Base-by-base conservation (phyloP, 2,113 vertebrate genomes). In the Cranoglanis bouderius region DNA sequence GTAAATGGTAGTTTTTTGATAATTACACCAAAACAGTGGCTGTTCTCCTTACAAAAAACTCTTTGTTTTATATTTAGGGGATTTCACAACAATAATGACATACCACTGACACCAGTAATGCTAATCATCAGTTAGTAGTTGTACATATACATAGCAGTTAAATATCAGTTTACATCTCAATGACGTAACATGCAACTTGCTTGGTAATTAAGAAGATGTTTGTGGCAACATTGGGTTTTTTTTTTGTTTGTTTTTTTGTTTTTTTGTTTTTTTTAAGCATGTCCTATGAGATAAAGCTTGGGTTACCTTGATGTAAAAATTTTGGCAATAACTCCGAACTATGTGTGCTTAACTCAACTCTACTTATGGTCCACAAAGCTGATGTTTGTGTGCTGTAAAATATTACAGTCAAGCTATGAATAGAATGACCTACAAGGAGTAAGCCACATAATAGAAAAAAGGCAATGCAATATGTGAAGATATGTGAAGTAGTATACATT, bases 1-100 rank as follows among this genome's bases (percentile, higher is more conserved):
- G n/a, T 40, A 74, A 74, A 40, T 40, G 70, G 19, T 72, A 38
- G 67, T 10, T 43, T 43, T 21, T 40, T 21, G 19, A 77, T 49
- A 77, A 77, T 77, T 26, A 77, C 26, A 49, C 74, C 74, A 46
- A 63, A 84, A 84, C 82, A 84, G 38, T 84, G 82, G n/a, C 32
- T 63, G 5, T 43, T 46, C 43, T 26, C 10, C 49, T 40, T 40
- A 40, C 70, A 81, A 53, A 59, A 38, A 1, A n/a, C n/a, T 38
- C 3, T 82, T 82, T 40, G 38, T 82, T 63, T 29, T 61, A 40
- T 61, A 83, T 35, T 16, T 82, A 57, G 53, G n/a, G 4, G 26
- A 29, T 63, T 63, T 63, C 13, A 61, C 43, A 63, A 61, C 35
- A 63, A 3, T 9, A 24, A 14, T 40, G 82, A 61, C 21, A 83